These are phyloP conservation scores for Luscinia luscinia DNA, from an alignment of 2,797 vertebrate genomes.

Conservation along the genomic window DNA sequence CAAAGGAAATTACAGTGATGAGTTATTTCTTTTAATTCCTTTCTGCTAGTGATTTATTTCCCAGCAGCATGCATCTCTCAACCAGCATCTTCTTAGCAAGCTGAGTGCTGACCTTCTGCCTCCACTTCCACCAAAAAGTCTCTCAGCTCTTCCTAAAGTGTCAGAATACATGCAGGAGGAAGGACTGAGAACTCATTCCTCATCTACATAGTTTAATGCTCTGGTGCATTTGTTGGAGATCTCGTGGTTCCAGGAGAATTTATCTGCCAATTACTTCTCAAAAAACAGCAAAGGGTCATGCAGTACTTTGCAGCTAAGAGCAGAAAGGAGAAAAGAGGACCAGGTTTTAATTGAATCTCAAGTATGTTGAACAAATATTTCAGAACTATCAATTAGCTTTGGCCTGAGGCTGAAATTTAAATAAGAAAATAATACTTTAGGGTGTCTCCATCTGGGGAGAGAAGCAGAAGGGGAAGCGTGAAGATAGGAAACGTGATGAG, in stretches of 20 bases:
- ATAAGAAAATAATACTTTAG: not conserved
- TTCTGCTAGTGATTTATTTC: not conserved
- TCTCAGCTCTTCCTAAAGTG: not conserved
- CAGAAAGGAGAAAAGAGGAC: not conserved
- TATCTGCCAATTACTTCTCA: constrained; percentile 32
- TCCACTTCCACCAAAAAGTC: not conserved
- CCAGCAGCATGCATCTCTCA: not conserved
- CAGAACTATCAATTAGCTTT: constrained; percentile 23
- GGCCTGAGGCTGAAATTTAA: not conserved
- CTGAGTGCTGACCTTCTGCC: not conserved
- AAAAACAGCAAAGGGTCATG: not conserved
- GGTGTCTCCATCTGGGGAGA: not conserved
- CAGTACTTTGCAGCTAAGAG: not conserved
- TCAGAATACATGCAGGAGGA: not conserved
- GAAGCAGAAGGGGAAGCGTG: not conserved
- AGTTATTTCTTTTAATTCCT: not conserved
- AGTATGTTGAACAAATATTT: not conserved
- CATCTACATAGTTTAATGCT: not conserved
- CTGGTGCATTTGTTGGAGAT: not conserved
- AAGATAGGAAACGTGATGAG: not conserved
- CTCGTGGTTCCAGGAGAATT: not conserved
- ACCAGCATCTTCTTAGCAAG: not conserved
- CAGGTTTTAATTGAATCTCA: not conserved
- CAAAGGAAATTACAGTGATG: not conserved
- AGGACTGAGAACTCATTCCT: not conserved